phyloP scores from a whole-genome alignment of 2,797 vertebrate genomes.

The Paratrypauchen microcephalus region DNA sequence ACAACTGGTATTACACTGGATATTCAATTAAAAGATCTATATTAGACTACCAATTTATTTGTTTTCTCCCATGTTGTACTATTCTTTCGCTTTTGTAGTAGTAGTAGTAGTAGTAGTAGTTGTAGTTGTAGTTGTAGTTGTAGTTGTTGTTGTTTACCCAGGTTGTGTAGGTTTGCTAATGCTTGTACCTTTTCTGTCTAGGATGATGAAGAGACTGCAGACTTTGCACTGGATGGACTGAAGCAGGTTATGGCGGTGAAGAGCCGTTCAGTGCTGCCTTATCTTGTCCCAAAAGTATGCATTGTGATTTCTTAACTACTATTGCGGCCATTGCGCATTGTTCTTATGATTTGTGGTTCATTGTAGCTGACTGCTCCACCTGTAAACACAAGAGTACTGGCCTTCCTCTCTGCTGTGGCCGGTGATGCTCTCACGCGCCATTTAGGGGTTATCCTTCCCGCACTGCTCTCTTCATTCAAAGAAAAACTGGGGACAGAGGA shows the following conservation, averaged over 20 bases:
- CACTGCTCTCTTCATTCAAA: conserved; percentile 92
- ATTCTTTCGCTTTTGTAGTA: too few relatives aligned
- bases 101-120: too few relatives aligned
- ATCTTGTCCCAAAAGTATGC: conserved; percentile 93
- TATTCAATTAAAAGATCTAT: conserved; percentile 33
- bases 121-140: too few relatives aligned
- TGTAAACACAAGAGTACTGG: conserved; percentile 93
- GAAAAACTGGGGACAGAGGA: conserved; percentile 89
- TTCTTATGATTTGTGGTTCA: conserved; percentile 8
- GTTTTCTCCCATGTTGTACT: too few relatives aligned
- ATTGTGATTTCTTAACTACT: background rate
- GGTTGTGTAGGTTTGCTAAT: background rate
- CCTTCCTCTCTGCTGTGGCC: conserved; percentile 95
- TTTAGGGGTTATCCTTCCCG: conserved; percentile 92
- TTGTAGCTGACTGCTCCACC: conserved; percentile 88
- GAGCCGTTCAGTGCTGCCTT: conserved; percentile 96
- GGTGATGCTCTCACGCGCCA: conserved; percentile 95
- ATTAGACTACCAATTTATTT: too few relatives aligned
- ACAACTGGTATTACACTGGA: conserved; percentile 82
- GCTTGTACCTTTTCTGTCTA: conserved; percentile 43
- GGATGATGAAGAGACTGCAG: conserved; percentile 87
- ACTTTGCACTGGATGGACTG: conserved; percentile 94
- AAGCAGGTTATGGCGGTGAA: conserved; percentile 99
- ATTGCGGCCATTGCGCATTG: background rate
- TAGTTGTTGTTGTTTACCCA: too few relatives aligned